A percentile compares a stretch with the other conserved stretches of the same genome.
Conservation (phyloP, 1,140 invertebrate species). For the Leptopilina clavipes region DNA sequence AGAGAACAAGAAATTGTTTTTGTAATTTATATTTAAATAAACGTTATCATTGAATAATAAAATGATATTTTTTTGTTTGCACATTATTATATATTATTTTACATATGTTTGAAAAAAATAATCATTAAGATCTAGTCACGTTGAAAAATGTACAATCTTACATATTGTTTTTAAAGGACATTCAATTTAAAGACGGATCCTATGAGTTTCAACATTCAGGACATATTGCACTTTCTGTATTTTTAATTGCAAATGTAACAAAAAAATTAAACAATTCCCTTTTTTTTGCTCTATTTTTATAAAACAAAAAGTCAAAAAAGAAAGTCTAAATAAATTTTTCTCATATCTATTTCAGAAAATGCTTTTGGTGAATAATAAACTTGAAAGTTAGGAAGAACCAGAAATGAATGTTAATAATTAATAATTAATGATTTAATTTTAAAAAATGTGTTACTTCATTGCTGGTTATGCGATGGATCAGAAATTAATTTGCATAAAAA, state of each 20-base stretch:
- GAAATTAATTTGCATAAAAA: no score
- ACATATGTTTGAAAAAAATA: constrained; percentile 3
- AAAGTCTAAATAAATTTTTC: no score
- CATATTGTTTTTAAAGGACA: neutral
- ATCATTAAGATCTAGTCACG: constrained; percentile 9
- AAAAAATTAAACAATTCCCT: neutral
- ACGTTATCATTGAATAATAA: neutral
- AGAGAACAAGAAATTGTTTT: no score
- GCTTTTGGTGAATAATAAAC: neutral
- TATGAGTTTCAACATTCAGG: constrained; percentile 23
- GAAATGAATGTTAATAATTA: neutral
- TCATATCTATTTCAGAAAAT: no score
- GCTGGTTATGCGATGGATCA: no score
- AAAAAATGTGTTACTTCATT: no score
- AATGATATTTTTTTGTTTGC: constrained; percentile 1
- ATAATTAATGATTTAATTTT: no score
- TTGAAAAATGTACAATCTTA: constrained; percentile 8
- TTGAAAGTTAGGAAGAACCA: neutral
- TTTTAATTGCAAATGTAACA: neutral
- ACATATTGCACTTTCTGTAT: constrained; percentile 25
- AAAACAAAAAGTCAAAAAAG: neutral
- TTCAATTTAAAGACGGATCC: constrained; percentile 32
- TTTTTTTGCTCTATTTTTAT: neutral
- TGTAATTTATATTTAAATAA: no score
- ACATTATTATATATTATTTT: neutral